Base-by-base conservation (phyloP, 2,113 vertebrate species). In the Bothrops jararaca region DNA sequence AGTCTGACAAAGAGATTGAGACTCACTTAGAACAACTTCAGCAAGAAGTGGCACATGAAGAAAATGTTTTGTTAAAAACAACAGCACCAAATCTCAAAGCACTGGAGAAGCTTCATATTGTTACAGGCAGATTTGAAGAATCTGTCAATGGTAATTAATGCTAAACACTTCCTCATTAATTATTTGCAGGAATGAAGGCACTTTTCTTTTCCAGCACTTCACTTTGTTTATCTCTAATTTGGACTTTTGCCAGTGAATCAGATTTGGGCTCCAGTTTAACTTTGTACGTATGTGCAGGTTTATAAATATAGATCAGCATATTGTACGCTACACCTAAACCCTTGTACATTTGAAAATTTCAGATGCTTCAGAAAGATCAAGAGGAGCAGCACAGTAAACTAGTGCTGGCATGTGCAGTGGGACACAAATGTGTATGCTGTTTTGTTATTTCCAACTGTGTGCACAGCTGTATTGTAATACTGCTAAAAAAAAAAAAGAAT, bases 81-180 rank as follows among this genome's bases (percentile, higher is more conserved):
- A 92, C 97, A 20, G 96, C 98, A 53, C 99, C 99, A 2, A 99
- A 99, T 94, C 95, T 99, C 24, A 98, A 98, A 91, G 98, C 99
- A 85, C 26, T 97, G 87, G 98, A 99, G 95, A 99, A 98, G 94
- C 96, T 99, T 42, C 97, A 96, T 91, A 94, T 97, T 4, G 96
- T 98, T 94, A 97, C 97, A 29, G 97, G 97, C 95, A 99, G 98
- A 94, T 98, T 98, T 58, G 97, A 98, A 45, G 98, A 96, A 89
- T 98, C 98, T 0, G n/a, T 92, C 3, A 97, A 99, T 0, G 99
- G 99, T 99, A 98, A 97, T n/a, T 99, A 98, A 97, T 26, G 5
- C 2, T 13, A 11, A 52, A 53, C 18, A 22, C 42, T 93, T 93
- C 89, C 12, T 93, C 50, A 58, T 10, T 89, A 13, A 22, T 89